phyloP scores from a whole-genome alignment of 2,888 invertebrate genomes.

The Pyrrhosoma nymphula region DNA sequence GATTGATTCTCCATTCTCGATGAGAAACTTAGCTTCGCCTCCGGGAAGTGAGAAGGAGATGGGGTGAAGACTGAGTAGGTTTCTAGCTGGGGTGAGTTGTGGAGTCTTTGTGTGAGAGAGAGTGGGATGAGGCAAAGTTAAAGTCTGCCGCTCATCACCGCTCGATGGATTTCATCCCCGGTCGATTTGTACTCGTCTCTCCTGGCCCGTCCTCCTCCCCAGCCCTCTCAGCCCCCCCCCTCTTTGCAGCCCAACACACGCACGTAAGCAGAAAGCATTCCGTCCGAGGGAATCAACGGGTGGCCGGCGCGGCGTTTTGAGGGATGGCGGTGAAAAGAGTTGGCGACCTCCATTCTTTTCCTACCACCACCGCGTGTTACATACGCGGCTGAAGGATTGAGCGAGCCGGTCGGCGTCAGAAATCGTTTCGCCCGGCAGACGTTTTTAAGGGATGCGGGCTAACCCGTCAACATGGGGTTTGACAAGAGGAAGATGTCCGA shows the following conservation, averaged over 20 bases:
- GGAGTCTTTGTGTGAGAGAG: not conserved
- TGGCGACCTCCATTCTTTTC: not conserved
- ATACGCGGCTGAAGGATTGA: no score
- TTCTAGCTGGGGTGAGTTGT: not conserved
- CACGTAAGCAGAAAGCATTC: not conserved
- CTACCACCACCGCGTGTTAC: not conserved
- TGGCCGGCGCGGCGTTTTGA: constrained; percentile 36
- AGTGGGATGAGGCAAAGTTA: not conserved
- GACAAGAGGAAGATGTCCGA: constrained; percentile 24
- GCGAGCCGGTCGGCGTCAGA: not conserved
- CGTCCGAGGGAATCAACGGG: constrained; percentile 15
- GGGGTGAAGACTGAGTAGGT: not conserved
- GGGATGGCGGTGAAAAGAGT: constrained; percentile 28
- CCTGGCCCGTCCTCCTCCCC: not conserved
- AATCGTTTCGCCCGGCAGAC: constrained; percentile 7
- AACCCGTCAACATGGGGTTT: constrained; percentile 42
- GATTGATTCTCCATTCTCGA: no score
- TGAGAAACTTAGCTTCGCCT: not conserved
- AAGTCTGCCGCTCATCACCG: not conserved
- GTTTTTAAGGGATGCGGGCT: constrained; percentile 20
- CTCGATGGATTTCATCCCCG: constrained; percentile 26
- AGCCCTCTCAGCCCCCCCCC: not conserved
- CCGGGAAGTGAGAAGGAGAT: not conserved
- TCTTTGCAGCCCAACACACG: not conserved
- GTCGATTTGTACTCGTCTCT: constrained; percentile 40